Conservation (phyloP, 2,797 vertebrate species). For the Pachyuromys duprasi region DNA sequence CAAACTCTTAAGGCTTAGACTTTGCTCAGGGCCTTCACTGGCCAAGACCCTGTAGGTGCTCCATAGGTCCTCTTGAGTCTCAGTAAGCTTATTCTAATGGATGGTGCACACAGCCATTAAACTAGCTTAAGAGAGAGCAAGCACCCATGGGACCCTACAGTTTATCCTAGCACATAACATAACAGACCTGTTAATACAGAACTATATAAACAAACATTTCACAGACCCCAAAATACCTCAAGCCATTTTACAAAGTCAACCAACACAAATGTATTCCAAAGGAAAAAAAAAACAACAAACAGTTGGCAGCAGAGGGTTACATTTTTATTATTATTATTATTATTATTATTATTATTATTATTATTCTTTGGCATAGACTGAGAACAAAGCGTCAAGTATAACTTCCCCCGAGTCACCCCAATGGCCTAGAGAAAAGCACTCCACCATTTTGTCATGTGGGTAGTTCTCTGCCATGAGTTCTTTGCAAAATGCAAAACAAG, state of each 20-base stretch:
- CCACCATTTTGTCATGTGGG: conserved; percentile 40
- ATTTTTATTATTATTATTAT: too few relatives aligned
- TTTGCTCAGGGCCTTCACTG: background rate
- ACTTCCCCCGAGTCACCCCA: conserved; percentile 58
- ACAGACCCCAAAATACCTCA: conserved; percentile 29
- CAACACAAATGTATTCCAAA: conserved; percentile 71
- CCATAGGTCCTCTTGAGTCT: background rate
- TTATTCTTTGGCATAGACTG: conserved; percentile 58
- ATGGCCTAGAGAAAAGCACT: background rate
- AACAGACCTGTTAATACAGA: background rate
- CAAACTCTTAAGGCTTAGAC: background rate
- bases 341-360: too few relatives aligned
- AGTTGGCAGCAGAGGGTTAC: conserved; percentile 88
- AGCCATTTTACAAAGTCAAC: conserved; percentile 45
- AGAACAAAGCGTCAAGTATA: conserved; percentile 73
- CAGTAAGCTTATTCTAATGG: background rate
- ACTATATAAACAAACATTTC: conserved; percentile 25
- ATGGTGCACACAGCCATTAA: background rate
- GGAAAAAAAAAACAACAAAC: conserved; percentile 84
- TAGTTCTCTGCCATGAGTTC: background rate
- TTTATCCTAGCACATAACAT: conserved; percentile 11
- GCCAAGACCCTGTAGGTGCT: background rate
- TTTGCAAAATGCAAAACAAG: too few relatives aligned
- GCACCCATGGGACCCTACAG: background rate
- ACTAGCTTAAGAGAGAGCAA: conserved; percentile 12